Base-by-base conservation (phyloP, 2,113 vertebrate genomes). In the Tichodroma muraria region DNA sequence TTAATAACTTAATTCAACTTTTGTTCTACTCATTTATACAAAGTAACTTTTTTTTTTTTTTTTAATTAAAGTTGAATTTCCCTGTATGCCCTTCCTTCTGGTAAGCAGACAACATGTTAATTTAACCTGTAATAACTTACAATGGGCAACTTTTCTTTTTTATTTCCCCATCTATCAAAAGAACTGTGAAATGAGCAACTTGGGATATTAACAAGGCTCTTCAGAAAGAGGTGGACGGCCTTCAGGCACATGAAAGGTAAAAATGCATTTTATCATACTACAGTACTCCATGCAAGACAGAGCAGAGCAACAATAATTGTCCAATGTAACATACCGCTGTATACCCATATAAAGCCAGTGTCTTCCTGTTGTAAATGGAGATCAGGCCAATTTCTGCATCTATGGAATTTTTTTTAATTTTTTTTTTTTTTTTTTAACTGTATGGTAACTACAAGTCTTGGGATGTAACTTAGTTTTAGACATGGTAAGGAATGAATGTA, bases 211-310 rank as follows among this genome's bases (percentile, higher is more conserved):
- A 98, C 98, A 97, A 98, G 98, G 98, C 98, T 98, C 97, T 98
- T 98, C 97, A 96, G 97, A 97, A 97, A 96, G 97, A 97, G 88
- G 95, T 98, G 96, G 97, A 94, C 95, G 97, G 98, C 98, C 98
- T 96, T 98, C 97, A 98, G 98, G 98, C 98, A 98, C 98, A 97
- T 97, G 97, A 97, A 98, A 98, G 97, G 97, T 98, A 97, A 98
- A 98, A 98, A 98, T 97, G 97, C 96, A 94, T 97, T 97, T 97
- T 94, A 97, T 97, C 96, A 97, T 97, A 97, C 87, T 97, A 98
- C 78, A 53, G 97, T 97, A 97, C 96, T 98, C 98, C 98, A 98
- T 98, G 98, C 98, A 98, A 98, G 97, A 98, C 97, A 98, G 98
- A 98, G 97, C 98, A 97, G 97, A 98, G 97, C 97, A 97, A 98